Evolutionary conservation across 2,797 vertebrate genomes (phyloP).

Genomic region (Acipenser oxyrinchus): DNA sequence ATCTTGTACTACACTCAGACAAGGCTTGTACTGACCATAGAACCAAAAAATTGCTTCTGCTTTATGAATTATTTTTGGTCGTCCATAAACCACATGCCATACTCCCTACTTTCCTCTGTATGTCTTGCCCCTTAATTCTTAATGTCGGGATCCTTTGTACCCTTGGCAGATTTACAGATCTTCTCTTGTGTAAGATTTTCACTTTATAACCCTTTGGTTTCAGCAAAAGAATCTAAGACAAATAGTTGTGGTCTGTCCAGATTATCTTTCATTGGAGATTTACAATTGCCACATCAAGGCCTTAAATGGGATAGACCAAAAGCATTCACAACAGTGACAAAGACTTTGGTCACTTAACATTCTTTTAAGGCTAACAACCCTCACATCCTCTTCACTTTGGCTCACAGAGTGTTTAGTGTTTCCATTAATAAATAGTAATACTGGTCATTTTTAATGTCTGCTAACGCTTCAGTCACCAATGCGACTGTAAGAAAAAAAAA

Average conservation of each 20-base stretch:
- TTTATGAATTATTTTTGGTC: constrained; percentile 37
- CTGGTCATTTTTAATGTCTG: constrained; percentile 20
- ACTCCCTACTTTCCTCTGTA: constrained; percentile 17
- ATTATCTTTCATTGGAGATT: constrained; percentile 48
- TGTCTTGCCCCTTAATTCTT: constrained; percentile 21
- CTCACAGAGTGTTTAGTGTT: background rate
- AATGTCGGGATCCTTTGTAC: constrained; percentile 41
- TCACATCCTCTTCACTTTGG: background rate
- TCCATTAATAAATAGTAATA: background rate
- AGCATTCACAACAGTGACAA: constrained; percentile 29
- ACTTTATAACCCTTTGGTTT: constrained; percentile 35
- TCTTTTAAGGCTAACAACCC: background rate
- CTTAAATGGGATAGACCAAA: constrained; percentile 35
- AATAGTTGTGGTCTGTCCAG: constrained; percentile 48
- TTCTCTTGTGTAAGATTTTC: constrained; percentile 41
- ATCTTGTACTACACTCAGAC: too few species aligned
- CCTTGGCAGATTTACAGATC: constrained; percentile 53
- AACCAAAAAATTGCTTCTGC: constrained; percentile 10
- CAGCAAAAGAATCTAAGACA: constrained; percentile 34
- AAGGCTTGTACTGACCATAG: background rate
- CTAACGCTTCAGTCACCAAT: constrained; percentile 19
- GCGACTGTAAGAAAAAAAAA: constrained; percentile 22
- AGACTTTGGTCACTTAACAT: constrained; percentile 34
- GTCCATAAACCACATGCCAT: constrained; percentile 42
- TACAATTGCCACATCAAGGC: constrained; percentile 42